Percentiles rank a stretch among this genome's conserved stretches.
Evolutionary conservation across 2,113 vertebrate species (phyloP).

Genomic region (Oncorhynchus mykiss): DNA sequence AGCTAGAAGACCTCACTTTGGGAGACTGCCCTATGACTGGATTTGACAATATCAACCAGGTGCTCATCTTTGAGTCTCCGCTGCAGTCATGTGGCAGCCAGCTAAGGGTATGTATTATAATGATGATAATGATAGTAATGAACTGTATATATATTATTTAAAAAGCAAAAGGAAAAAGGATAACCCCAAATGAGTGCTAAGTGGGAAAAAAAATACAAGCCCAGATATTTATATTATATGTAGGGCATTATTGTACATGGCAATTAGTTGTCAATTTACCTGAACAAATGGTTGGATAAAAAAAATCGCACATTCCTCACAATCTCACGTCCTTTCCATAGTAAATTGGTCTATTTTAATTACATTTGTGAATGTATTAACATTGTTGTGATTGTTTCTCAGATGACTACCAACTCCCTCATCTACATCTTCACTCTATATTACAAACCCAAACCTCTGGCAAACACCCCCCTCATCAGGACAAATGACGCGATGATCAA

Average conservation of each 20-base stretch:
- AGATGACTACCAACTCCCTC: slow-evolving; percentile 58
- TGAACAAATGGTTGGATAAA: too few relatives aligned
- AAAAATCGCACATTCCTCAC: too few relatives aligned
- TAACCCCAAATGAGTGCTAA: too few relatives aligned
- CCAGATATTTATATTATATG: too few relatives aligned
- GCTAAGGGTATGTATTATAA: slow-evolving; percentile 42
- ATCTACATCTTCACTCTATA: slow-evolving; percentile 63
- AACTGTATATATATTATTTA: background rate
- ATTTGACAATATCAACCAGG: slow-evolving; percentile 40
- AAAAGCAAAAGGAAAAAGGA: too few relatives aligned
- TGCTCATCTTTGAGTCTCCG: slow-evolving; percentile 49
- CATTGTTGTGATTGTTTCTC: slow-evolving; percentile 13
- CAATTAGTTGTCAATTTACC: too few relatives aligned
- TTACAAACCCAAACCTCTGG: slow-evolving; percentile 50
- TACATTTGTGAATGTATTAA: background rate
- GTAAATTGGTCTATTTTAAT: too few relatives aligned
- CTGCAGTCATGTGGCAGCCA: slow-evolving; percentile 57
- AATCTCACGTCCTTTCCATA: too few relatives aligned
- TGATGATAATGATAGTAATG: background rate
- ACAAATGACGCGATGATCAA: slow-evolving; percentile 49
- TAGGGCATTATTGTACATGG: too few relatives aligned
- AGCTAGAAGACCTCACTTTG: slow-evolving; percentile 46
- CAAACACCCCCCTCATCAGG: slow-evolving; percentile 47
- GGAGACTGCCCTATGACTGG: slow-evolving; percentile 36
- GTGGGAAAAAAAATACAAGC: too few relatives aligned